These are phyloP conservation scores for Amphiura filiformis DNA, from an alignment of 35 echinoderm and acorn worm species.

Conservation along the genomic window DNA sequence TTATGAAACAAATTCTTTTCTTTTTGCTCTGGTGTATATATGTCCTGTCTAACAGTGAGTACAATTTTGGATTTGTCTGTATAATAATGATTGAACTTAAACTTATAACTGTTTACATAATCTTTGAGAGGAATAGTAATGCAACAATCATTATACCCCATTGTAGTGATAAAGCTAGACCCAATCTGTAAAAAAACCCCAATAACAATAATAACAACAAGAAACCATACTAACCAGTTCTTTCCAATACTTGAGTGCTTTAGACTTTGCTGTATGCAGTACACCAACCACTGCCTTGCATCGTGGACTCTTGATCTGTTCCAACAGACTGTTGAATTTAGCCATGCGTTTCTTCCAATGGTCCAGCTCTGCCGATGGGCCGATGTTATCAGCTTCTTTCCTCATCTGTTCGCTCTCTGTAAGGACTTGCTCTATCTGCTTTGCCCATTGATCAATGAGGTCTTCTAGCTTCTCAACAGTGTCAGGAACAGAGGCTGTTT, in stretches of 20 bases:
- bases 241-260: slow-evolving; percentile 94
- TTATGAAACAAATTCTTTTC: no score
- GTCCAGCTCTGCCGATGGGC: slow-evolving; percentile 94
- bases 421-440: slow-evolving; percentile 98
- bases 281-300: slow-evolving; percentile 97
- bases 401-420: slow-evolving; percentile 99
- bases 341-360: slow-evolving; percentile 99
- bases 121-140: no score
- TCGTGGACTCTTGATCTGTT: slow-evolving; percentile 94
- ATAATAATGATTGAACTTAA: no score
- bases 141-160: no score
- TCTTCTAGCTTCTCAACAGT: slow-evolving; percentile 96
- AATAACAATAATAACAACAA: no score
- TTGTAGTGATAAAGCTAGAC: no score
- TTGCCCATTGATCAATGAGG: slow-evolving; percentile 81
- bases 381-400: slow-evolving; percentile 98
- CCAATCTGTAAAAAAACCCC: no score
- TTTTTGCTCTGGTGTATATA: no score
- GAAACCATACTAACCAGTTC: slow-evolving; percentile 87
- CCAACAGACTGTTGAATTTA: slow-evolving; percentile 97
- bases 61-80: no score
- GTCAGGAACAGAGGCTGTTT: slow-evolving; percentile 81
- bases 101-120: no score
- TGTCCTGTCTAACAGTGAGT: no score
- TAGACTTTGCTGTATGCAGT: slow-evolving; percentile 92